phyloP scores from a whole-genome alignment of 2,797 vertebrate genomes.

The Rousettus madagascariensis region DNA sequence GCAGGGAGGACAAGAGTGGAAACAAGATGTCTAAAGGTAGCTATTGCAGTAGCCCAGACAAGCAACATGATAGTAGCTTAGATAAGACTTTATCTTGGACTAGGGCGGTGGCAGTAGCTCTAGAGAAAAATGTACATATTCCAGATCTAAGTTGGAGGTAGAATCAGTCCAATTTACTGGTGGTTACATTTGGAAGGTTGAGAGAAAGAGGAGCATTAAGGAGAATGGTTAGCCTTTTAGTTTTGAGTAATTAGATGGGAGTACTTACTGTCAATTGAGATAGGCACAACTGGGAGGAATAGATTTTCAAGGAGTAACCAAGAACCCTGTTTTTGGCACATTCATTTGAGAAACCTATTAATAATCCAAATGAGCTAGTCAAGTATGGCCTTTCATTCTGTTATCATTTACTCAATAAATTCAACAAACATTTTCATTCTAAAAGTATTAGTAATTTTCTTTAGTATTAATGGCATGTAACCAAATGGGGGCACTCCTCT shows the following conservation, averaged over 20 bases:
- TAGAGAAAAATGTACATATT: slow-evolving; percentile 4
- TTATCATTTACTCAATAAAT: slow-evolving; percentile 34
- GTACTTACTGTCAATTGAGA: neutral
- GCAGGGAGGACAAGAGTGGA: neutral
- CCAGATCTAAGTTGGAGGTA: neutral
- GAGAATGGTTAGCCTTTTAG: neutral
- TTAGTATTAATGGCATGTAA: neutral
- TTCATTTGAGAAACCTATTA: neutral
- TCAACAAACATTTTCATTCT: neutral
- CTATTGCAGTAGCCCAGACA: neutral
- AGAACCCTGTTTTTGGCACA: neutral
- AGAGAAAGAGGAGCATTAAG: neutral
- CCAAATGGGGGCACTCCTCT: neutral
- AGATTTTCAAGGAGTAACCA: neutral
- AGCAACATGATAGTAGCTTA: neutral
- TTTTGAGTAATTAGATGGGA: neutral
- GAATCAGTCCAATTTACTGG: neutral
- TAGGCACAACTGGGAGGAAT: neutral
- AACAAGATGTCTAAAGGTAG: neutral
- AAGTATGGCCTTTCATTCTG: neutral
- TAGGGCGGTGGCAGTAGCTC: neutral
- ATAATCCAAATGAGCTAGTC: neutral
- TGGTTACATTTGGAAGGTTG: neutral
- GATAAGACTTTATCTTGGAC: neutral
- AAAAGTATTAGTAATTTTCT: neutral